Percentiles rank a stretch among this genome's conserved stretches.
phyloP scores from a whole-genome alignment of 2,888 invertebrate species.

The Scaptomyza flava region DNA sequence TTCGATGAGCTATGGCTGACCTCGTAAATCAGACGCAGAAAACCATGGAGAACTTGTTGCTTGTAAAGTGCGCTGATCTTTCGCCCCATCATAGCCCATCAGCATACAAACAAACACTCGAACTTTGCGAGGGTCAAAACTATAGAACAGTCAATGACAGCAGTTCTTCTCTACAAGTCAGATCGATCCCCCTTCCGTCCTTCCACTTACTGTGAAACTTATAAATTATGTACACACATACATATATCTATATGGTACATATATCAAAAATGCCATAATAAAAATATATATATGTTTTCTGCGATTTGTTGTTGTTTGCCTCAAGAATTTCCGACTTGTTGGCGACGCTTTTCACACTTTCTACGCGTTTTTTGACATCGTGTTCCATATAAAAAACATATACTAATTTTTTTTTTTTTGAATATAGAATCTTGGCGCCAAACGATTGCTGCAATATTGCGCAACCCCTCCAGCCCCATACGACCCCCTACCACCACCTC shows the following conservation, averaged over 20 bases:
- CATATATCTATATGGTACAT: background rate
- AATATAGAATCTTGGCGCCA: conserved; percentile 75
- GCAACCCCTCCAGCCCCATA: conserved; percentile 20
- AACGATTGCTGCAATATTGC: conserved; percentile 62
- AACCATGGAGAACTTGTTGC: conserved; percentile 35
- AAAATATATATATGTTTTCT: conserved; percentile 44
- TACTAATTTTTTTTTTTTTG: conserved; percentile 30
- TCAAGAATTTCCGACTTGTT: conserved; percentile 67
- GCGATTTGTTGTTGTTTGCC: conserved; percentile 24
- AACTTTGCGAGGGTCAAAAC: conserved; percentile 78
- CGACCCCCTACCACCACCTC: conserved; percentile 2
- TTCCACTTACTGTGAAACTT: conserved; percentile 46
- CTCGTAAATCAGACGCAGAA: conserved; percentile 20
- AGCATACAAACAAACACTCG: conserved; percentile 60
- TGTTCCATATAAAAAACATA: conserved; percentile 52
- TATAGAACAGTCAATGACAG: conserved; percentile 75
- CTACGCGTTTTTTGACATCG: conserved; percentile 58
- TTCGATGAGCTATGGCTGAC: conserved; percentile 29
- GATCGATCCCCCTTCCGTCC: background rate
- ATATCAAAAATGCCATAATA: conserved; percentile 33
- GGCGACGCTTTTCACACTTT: conserved; percentile 68
- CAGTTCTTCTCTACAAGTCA: conserved; percentile 9
- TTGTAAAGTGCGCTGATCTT: conserved; percentile 76
- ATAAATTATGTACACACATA: conserved; percentile 66
- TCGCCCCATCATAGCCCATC: conserved; percentile 26